Base-by-base conservation (phyloP, 2,113 vertebrate genomes). In the Nerophis ophidion region DNA sequence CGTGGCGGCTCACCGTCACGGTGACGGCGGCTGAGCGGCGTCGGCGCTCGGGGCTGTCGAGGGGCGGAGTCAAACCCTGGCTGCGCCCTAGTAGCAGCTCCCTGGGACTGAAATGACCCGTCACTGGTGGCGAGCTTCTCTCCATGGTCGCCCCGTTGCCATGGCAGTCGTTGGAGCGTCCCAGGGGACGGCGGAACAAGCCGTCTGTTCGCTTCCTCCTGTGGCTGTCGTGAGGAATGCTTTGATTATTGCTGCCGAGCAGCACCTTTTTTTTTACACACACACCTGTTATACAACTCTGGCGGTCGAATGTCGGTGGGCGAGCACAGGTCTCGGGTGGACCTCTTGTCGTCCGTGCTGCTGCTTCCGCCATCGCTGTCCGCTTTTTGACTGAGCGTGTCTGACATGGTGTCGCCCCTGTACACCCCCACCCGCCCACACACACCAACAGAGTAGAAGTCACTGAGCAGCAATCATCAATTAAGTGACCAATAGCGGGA, bases 401-500 rank as follows among this genome's bases (percentile, higher is more conserved):
- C 97, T 0, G 95, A 98, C 89, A 94, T 93, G 6, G 89, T 88
- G 74, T 98, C 95, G 49, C 92, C 92, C 91, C 95, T 98, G 44
- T 79, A 76, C 77, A 73, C 57, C 60, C 67, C 13, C 13, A 36
- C 38, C 36, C 36, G 7, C 36, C 4, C 40, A 58, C 35, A 13
- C 16, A 12, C 60, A 40, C 48, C 63, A 40, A 35, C 46, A 67
- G 57, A 42, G 66, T 64, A 49, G 42, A 63, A 19, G 63, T 34
- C 65, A 63, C 48, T 59, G 48, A 51, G 2, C 33, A 66, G 64
- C 65, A 54, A 55, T 68, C 67, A 51, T 67, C 66, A 74, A 59
- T 75, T 36, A 71, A 26, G 33, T 0, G 56, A 80, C 80, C 75
- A 13, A 79, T 78, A 61, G 16, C 12, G 13, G 35, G 11, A 53